These are phyloP conservation scores for Dunckerocampus dactyliophorus DNA, from an alignment of 2,113 vertebrate species.

Conservation along the genomic window DNA sequence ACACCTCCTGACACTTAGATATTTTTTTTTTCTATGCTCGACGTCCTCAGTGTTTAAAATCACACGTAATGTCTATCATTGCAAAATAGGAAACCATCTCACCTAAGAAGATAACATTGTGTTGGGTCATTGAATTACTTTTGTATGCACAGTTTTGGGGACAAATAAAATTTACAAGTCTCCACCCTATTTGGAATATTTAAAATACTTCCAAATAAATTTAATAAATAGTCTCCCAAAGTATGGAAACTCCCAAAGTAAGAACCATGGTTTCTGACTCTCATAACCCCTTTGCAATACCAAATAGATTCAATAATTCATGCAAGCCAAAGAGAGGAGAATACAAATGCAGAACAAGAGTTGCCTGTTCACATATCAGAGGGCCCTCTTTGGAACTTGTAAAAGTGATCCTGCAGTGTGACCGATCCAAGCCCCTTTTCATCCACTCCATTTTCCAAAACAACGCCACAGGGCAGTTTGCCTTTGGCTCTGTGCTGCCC, in stretches of 20 bases:
- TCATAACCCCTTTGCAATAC: slow-evolving; percentile 50
- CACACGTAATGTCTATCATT: too few relatives aligned
- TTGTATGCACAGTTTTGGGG: too few relatives aligned
- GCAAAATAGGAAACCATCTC: too few relatives aligned
- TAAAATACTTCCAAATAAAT: neutral
- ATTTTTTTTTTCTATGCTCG: too few relatives aligned
- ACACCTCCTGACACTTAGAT: too few relatives aligned
- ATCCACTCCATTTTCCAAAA: slow-evolving; percentile 49
- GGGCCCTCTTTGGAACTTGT: slow-evolving; percentile 46
- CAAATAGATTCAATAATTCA: slow-evolving; percentile 65
- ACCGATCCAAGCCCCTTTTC: slow-evolving; percentile 41
- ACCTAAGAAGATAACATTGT: too few relatives aligned
- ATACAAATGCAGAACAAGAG: slow-evolving; percentile 71
- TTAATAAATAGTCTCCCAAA: neutral
- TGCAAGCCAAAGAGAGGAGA: slow-evolving; percentile 55
- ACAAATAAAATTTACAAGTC: too few relatives aligned
- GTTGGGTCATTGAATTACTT: too few relatives aligned
- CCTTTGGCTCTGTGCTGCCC: slow-evolving; percentile 36
- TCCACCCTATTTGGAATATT: neutral
- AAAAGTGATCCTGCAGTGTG: slow-evolving; percentile 54
- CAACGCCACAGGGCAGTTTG: slow-evolving; percentile 34
- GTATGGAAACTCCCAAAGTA: slow-evolving; percentile 5
- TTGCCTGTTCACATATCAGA: slow-evolving; percentile 60
- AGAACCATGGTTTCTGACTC: slow-evolving; percentile 45
- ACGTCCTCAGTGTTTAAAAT: too few relatives aligned